These are phyloP conservation scores for Triops cancriformis DNA, from an alignment of 1,140 invertebrate species.

Conservation along the genomic window DNA sequence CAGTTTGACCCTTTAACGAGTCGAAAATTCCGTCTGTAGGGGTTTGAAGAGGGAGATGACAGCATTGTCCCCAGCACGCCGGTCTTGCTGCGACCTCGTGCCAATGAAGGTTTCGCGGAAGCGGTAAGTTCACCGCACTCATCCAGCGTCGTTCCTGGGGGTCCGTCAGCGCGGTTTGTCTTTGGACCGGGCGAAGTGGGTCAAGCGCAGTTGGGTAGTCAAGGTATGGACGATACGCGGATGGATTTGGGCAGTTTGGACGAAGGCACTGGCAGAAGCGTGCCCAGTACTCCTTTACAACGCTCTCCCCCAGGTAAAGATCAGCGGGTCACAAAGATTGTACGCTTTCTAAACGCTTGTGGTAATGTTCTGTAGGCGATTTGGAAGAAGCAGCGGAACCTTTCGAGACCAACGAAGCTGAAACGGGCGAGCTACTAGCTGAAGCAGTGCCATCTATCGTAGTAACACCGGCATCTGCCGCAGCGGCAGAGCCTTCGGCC, in stretches of 20 bases:
- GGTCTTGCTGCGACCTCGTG: slow-evolving; percentile 69
- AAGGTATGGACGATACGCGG: slow-evolving; percentile 65
- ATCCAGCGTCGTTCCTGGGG: not conserved
- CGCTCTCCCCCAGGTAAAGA: slow-evolving; percentile 50
- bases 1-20: not conserved
- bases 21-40: not conserved
- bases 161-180: slow-evolving; percentile 18
- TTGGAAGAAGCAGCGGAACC: not conserved
- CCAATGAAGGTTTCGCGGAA: slow-evolving; percentile 82
- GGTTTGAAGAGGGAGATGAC: slow-evolving; percentile 65
- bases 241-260: slow-evolving; percentile 62
- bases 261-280: slow-evolving; percentile 56
- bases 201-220: slow-evolving; percentile 44
- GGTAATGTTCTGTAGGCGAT: not conserved
- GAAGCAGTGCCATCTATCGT: slow-evolving; percentile 13
- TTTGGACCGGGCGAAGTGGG: slow-evolving; percentile 32
- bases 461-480: not conserved
- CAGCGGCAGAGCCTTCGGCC: not conserved
- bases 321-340: not conserved
- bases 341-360: not conserved
- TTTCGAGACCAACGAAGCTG: not conserved
- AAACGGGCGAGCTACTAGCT: not conserved
- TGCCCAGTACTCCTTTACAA: slow-evolving; percentile 62
- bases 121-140: slow-evolving; percentile 81
- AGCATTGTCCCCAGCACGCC: slow-evolving; percentile 85